Evolutionary conservation across 2,888 invertebrate species (phyloP).

Genomic region (Thera britannica): DNA sequence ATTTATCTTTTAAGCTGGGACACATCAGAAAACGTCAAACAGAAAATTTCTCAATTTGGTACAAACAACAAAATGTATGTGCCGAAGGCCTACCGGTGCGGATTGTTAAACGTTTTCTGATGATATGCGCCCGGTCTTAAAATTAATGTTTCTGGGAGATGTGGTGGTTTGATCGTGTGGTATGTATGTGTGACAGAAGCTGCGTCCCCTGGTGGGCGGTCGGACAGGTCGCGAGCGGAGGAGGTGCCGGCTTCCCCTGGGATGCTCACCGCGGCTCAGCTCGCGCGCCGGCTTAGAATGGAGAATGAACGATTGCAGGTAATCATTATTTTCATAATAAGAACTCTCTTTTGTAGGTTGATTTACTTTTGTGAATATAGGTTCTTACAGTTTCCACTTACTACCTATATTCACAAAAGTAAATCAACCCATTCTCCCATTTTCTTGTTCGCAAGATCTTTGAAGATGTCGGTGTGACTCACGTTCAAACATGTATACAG

Average conservation of each 20-base stretch:
- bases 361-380: too few relatives aligned
- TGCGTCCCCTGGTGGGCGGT: conserved; percentile 74
- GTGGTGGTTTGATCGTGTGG: conserved; percentile 16
- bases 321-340: not conserved
- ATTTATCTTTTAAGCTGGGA: conserved; percentile 13
- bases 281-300: conserved; percentile 86
- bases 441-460: too few relatives aligned
- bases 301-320: conserved; percentile 91
- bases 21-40: too few relatives aligned
- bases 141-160: conserved; percentile 19
- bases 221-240: conserved; percentile 77
- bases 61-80: not conserved
- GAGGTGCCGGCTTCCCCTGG: conserved; percentile 82
- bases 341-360: too few relatives aligned
- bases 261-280: conserved; percentile 83
- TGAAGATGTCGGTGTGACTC: too few relatives aligned
- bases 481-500: too few relatives aligned
- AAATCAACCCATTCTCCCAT: too few relatives aligned
- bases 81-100: too few relatives aligned
- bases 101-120: too few relatives aligned
- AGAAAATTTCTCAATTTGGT: not conserved
- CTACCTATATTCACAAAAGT: too few relatives aligned
- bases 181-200: conserved; percentile 55
- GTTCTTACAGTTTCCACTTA: too few relatives aligned
- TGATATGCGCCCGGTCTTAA: not conserved